These are phyloP conservation scores for Graphium colonna DNA, from an alignment of 2,888 invertebrate species.

Conservation along the genomic window DNA sequence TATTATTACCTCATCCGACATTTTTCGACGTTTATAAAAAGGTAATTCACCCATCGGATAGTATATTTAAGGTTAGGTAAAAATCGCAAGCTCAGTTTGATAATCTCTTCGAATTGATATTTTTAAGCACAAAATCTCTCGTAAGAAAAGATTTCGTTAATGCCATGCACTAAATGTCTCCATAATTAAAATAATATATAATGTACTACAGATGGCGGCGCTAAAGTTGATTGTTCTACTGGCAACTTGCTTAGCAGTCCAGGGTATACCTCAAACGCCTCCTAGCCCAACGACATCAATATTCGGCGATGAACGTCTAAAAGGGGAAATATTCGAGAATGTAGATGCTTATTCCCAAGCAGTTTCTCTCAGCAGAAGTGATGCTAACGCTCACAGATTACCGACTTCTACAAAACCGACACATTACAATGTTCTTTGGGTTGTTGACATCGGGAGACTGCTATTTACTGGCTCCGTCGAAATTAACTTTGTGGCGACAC, in stretches of 20 bases:
- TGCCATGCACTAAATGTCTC: too few species aligned
- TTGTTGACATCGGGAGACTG: slow-evolving; percentile 50
- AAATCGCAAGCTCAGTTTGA: too few species aligned
- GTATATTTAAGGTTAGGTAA: too few species aligned
- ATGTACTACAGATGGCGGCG: slow-evolving; percentile 56
- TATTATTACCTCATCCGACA: too few species aligned
- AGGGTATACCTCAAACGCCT: slow-evolving; percentile 40
- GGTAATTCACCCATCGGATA: too few species aligned
- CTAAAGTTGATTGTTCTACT: slow-evolving; percentile 43
- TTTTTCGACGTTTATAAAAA: too few species aligned
- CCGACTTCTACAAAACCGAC: slow-evolving; percentile 72
- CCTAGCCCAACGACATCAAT: slow-evolving; percentile 54
- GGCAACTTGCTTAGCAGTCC: slow-evolving; percentile 39
- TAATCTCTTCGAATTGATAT: too few species aligned
- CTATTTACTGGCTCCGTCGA: slow-evolving; percentile 54
- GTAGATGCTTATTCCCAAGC: slow-evolving; percentile 33
- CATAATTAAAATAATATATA: too few species aligned
- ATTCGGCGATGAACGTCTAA: slow-evolving; percentile 58
- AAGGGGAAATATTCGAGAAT: slow-evolving; percentile 58
- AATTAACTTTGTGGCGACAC: slow-evolving; percentile 53
- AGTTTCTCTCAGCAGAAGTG: slow-evolving; percentile 27
- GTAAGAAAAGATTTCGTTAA: too few species aligned
- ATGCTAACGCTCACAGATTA: slow-evolving; percentile 54
- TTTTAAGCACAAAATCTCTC: too few species aligned
- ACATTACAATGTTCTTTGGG: slow-evolving; percentile 72